These are phyloP conservation scores for Polylopha cassiicola DNA, from an alignment of 2,888 invertebrate genomes.

Conservation along the genomic window DNA sequence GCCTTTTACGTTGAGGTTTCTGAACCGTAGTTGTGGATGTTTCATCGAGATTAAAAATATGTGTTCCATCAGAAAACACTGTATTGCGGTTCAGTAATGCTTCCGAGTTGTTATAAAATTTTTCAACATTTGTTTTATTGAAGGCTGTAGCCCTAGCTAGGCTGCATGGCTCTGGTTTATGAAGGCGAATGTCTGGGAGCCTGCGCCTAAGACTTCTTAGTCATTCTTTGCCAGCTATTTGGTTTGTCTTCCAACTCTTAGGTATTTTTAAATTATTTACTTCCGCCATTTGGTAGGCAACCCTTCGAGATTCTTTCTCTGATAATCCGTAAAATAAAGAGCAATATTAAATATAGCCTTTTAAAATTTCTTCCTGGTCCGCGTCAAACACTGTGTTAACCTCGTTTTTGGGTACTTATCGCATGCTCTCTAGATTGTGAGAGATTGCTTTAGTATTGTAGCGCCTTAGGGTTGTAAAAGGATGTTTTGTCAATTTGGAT, in stretches of 20 bases:
- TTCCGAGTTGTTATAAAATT: constrained; percentile 13
- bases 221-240: constrained; percentile 19
- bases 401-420: not conserved
- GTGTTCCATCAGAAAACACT: constrained; percentile 6
- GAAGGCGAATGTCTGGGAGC: constrained; percentile 14
- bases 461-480: too few species aligned
- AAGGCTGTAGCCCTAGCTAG: constrained; percentile 20
- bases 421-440: too few species aligned
- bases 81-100: not conserved
- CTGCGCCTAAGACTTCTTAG: constrained; percentile 12
- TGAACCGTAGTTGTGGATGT: constrained; percentile 18
- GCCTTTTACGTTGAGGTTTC: constrained; percentile 7
- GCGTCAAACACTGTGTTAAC: not conserved
- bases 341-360: not conserved
- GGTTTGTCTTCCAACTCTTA: not conserved
- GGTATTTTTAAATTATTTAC: not conserved
- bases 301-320: not conserved
- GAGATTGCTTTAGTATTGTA: too few species aligned
- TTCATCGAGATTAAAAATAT: constrained; percentile 17
- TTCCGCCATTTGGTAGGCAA: constrained; percentile 2
- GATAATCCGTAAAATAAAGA: constrained; percentile 4
- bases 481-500: too few species aligned
- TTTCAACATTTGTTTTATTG: constrained; percentile 17
- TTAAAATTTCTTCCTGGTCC: not conserved
- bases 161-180: constrained; percentile 21